Percentiles rank a stretch among this genome's conserved stretches.
Evolutionary conservation across 1,140 invertebrate genomes (phyloP).

Genomic region (Ostrea denselamellosa): DNA sequence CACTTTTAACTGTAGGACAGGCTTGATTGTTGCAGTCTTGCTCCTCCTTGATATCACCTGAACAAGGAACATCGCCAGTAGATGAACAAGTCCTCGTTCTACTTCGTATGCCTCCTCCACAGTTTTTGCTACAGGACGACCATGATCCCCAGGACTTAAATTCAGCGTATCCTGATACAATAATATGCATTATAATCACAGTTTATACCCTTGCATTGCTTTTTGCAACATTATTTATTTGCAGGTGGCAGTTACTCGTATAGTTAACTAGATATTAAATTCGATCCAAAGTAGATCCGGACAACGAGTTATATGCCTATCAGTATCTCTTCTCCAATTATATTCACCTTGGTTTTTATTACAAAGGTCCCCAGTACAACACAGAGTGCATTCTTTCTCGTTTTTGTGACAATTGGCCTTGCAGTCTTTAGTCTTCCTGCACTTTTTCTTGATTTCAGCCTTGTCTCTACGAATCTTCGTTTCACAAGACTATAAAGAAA

Average conservation of each 20-base stretch:
- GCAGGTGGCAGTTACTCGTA: too few relatives aligned
- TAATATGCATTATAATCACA: too few relatives aligned
- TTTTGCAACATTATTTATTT: too few relatives aligned
- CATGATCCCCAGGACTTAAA: background rate
- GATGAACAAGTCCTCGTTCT: background rate
- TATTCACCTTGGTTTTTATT: background rate
- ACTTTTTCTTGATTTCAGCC: background rate
- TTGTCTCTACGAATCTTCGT: background rate
- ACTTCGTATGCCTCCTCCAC: conserved; percentile 20
- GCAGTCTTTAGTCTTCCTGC: background rate
- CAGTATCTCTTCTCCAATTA: too few relatives aligned
- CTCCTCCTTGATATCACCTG: background rate
- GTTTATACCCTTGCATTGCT: too few relatives aligned
- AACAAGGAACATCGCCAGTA: background rate
- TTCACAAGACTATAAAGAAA: background rate
- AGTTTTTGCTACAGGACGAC: conserved; percentile 14
- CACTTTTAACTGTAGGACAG: too few relatives aligned
- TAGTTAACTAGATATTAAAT: too few relatives aligned
- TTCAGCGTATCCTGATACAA: background rate
- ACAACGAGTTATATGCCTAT: too few relatives aligned
- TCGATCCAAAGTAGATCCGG: too few relatives aligned
- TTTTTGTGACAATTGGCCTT: background rate
- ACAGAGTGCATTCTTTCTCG: background rate
- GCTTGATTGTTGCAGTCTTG: background rate
- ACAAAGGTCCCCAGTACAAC: conserved; percentile 17